Conservation (phyloP, 2,113 vertebrate genomes). For the Sturnira hondurensis region DNA sequence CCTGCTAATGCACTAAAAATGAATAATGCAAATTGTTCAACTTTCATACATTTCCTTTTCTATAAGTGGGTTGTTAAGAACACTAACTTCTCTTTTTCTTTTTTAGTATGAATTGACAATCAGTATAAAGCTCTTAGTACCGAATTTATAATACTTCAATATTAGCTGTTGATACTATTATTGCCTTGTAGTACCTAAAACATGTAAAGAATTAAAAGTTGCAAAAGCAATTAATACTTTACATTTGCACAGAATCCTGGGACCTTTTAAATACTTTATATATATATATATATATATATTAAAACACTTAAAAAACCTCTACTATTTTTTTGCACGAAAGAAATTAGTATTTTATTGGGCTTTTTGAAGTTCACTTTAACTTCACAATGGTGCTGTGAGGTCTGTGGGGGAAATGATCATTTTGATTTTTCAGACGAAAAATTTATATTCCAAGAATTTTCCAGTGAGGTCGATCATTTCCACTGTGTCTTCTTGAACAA, state of each 20-base stretch:
- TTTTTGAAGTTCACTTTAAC: conserved; percentile 5
- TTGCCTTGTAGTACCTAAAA: not conserved
- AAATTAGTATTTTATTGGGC: conserved; percentile 35
- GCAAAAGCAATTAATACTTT: conserved; percentile 23
- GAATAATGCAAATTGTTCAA: conserved; percentile 1
- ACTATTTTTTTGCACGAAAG: conserved; percentile 43
- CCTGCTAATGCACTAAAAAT: not conserved
- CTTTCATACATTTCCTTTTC: not conserved
- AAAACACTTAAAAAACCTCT: conserved; percentile 15
- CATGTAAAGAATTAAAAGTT: conserved; percentile 10
- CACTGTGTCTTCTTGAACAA: not conserved
- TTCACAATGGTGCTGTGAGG: not conserved
- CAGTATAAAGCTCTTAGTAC: not conserved
- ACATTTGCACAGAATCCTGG: not conserved
- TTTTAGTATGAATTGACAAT: not conserved
- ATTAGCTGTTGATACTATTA: conserved; percentile 38
- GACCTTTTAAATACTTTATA: conserved; percentile 23
- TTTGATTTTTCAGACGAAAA: not conserved
- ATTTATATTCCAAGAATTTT: not conserved
- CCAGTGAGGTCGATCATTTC: not conserved
- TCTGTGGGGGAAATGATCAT: not conserved
- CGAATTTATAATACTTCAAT: conserved; percentile 1
- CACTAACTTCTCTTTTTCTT: not conserved
- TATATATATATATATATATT: no score
- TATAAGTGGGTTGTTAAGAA: conserved; percentile 1